phyloP scores from a whole-genome alignment of 2,797 vertebrate genomes.

The Molossus molossus region DNA sequence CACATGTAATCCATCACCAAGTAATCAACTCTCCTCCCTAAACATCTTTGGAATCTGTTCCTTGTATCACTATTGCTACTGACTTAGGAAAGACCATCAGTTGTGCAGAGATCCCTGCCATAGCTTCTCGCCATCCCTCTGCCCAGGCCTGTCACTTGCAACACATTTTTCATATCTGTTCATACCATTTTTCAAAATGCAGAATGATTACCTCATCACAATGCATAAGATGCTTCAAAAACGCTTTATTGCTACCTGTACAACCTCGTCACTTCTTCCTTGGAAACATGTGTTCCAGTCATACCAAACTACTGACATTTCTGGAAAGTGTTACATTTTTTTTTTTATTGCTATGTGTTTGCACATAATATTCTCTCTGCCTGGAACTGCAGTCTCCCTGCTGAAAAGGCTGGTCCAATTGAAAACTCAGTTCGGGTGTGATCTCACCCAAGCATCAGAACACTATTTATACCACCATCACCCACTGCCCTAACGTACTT shows the following conservation, averaged over 20 bases:
- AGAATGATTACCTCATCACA: not conserved
- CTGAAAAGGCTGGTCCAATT: not conserved
- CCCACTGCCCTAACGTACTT: not conserved
- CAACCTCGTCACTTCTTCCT: not conserved
- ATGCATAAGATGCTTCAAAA: not conserved
- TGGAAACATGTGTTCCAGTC: not conserved
- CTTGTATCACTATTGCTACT: not conserved
- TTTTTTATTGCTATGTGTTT: not conserved
- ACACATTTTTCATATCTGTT: not conserved
- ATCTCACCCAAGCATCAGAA: not conserved
- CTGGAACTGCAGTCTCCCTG: not conserved
- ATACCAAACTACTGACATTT: not conserved
- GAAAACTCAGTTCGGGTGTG: conserved; percentile 45
- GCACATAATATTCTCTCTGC: not conserved
- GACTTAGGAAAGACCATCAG: not conserved
- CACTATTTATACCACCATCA: not conserved
- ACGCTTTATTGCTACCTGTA: not conserved
- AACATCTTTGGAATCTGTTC: conserved; percentile 5
- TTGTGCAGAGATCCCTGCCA: not conserved
- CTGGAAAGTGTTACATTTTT: conserved; percentile 23
- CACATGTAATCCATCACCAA: not conserved
- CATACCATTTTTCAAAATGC: not conserved
- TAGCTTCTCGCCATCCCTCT: not conserved
- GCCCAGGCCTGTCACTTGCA: not conserved
- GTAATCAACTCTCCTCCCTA: conserved; percentile 15